A percentile compares a stretch with the other conserved stretches of the same genome.
Evolutionary conservation across 2,888 invertebrate species (phyloP).

Genomic region (Lasioglossum malachurum): DNA sequence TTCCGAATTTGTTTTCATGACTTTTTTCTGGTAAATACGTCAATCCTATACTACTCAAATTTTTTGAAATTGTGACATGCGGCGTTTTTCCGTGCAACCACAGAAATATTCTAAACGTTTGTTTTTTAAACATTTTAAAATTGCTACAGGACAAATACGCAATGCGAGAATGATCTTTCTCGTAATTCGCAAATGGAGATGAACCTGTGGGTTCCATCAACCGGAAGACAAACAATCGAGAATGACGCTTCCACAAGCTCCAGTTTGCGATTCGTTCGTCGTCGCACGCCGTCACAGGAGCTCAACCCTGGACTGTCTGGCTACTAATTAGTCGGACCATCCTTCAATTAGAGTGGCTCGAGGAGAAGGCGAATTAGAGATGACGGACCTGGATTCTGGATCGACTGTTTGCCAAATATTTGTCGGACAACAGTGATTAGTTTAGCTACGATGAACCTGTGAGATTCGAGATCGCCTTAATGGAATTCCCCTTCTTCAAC

Average conservation of each 20-base stretch:
- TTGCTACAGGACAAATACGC: not conserved
- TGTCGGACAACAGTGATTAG: conserved; percentile 67
- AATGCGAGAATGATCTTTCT: not conserved
- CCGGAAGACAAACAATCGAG: conserved; percentile 29
- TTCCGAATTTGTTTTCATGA: too few species aligned
- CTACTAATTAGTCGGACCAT: conserved; percentile 68
- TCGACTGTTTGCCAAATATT: conserved; percentile 71
- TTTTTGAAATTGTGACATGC: too few species aligned
- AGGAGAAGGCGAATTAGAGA: conserved; percentile 69
- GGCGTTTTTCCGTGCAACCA: too few species aligned
- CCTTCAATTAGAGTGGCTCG: conserved; percentile 64
- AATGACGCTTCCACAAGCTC: not conserved
- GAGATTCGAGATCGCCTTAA: not conserved
- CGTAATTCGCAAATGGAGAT: not conserved
- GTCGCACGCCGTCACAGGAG: conserved; percentile 20
- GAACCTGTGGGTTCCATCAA: not conserved
- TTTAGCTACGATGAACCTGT: conserved; percentile 39
- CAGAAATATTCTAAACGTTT: too few species aligned
- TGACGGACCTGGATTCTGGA: conserved; percentile 31
- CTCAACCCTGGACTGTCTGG: conserved; percentile 15
- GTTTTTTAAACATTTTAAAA: too few species aligned
- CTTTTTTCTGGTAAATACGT: too few species aligned
- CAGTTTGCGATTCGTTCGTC: conserved; percentile 6
- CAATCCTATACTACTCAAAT: too few species aligned
- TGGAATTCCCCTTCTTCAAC: conserved; percentile 9